Base-by-base conservation (phyloP, 2,888 invertebrate species). In the Ophraella communa region DNA sequence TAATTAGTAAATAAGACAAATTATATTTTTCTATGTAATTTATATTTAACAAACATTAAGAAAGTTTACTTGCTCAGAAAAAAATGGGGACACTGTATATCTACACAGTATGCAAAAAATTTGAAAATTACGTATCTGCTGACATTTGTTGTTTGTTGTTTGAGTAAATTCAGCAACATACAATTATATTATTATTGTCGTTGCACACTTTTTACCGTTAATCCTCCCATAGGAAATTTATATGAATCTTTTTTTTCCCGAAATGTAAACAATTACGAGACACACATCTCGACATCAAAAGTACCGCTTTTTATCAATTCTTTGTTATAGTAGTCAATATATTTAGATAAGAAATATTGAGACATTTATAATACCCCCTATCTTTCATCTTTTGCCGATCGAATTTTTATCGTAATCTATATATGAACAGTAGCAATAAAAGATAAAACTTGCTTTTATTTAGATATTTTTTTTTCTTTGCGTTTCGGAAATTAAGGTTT, bases 381-480 rank as follows among this genome's bases (percentile, higher is more conserved):
- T 39, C 59, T 59, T 64, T 64, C 54, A 60, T 54, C 61, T 58
- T n/a, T 64, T 42, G 53, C 64, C 68, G 68, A 61, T n/a, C 58
- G 23, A 5, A 44, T 35, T 62, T 66, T 57, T 69, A 69, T 66
- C 66, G 64, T 62, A 58, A 59, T 64, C 62, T 62, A 69, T n/a
- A n/a, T 69, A 44, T 70, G 62, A 68, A 71, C 72, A 62, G 72
- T 72, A 72, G 72, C 72, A 69, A 71, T 69, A 71, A 71, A 69
- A 64, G 69, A 65, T 65, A 65, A 65, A 60, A 64, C n/a, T 52
- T 27, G 52, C 60, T 52, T 60, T 60, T 60, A 60, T n/a, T n/a
- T n/a, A n/a, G n/a, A n/a, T 45, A 52, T 53, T 39, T 51, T 42
- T 23, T 10, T 60, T 53, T 60, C 24, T 49, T 14, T 14, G 17